These are phyloP conservation scores for Epistrophella euchroma DNA, from an alignment of 2,888 invertebrate genomes.

Conservation along the genomic window DNA sequence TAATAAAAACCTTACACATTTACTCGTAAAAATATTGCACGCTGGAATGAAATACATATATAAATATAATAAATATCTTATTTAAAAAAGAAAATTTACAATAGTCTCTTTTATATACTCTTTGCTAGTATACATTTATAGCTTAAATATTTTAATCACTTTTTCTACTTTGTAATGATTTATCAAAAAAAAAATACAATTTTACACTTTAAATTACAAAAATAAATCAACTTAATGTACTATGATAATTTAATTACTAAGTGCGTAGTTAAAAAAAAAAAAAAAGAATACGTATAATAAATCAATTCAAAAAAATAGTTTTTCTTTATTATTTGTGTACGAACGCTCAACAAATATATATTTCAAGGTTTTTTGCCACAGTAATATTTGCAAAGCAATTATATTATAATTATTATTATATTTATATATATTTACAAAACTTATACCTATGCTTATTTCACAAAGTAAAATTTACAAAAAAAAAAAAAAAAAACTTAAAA, in stretches of 20 bases:
- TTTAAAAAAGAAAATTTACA: slow-evolving; percentile 56
- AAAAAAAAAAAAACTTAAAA: slow-evolving; percentile 22
- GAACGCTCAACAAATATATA: slow-evolving; percentile 71
- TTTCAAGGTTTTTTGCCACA: slow-evolving; percentile 71
- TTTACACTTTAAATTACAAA: slow-evolving; percentile 26
- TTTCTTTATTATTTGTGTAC: slow-evolving; percentile 48
- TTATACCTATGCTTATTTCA: slow-evolving; percentile 68
- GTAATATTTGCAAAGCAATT: slow-evolving; percentile 67
- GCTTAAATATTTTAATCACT: slow-evolving; percentile 64
- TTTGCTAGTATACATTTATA: slow-evolving; percentile 74
- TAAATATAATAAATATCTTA: slow-evolving; percentile 66
- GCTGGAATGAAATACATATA: slow-evolving; percentile 78
- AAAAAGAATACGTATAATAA: slow-evolving; percentile 54
- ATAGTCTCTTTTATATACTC: slow-evolving; percentile 74
- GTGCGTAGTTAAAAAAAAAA: slow-evolving; percentile 43
- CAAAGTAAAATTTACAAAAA: slow-evolving; percentile 65
- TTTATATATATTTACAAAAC: slow-evolving; percentile 49
- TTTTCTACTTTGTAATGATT: slow-evolving; percentile 66
- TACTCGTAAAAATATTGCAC: slow-evolving; percentile 77
- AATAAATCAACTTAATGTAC: slow-evolving; percentile 29
- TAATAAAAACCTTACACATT: slow-evolving; percentile 76
- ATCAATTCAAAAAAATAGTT: slow-evolving; percentile 38
- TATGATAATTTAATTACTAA: slow-evolving; percentile 19
- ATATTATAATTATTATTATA: slow-evolving; percentile 51
- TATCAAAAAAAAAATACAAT: slow-evolving; percentile 46